These are phyloP conservation scores for Xenentodon cancila DNA, from an alignment of 2,797 vertebrate species.

Conservation along the genomic window DNA sequence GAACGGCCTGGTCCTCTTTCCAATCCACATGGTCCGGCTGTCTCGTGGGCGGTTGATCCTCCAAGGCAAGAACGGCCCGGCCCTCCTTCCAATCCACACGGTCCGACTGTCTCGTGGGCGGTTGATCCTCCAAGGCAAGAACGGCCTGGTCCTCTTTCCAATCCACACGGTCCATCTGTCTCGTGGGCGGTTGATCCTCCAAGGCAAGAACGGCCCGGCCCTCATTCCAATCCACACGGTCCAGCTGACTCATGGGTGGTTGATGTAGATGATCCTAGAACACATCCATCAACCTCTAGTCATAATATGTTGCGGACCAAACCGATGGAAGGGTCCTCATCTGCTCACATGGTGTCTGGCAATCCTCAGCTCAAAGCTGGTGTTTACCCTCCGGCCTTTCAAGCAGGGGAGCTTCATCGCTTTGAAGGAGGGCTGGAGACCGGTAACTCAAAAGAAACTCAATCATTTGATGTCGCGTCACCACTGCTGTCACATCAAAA, in stretches of 20 bases:
- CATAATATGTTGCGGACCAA: neutral
- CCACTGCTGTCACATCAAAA: neutral
- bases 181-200: neutral
- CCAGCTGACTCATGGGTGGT: neutral
- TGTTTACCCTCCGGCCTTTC: neutral
- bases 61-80: no score
- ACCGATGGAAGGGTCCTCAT: neutral
- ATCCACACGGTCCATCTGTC: neutral
- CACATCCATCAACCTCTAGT: neutral
- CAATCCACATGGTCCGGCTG: neutral
- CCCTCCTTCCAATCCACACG: neutral
- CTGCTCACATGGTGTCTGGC: neutral
- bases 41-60: neutral
- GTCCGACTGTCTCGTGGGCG: neutral
- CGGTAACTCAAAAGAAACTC: constrained; percentile 4
- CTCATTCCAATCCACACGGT: neutral
- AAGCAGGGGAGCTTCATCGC: constrained; percentile 5
- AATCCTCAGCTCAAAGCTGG: neutral
- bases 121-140: neutral
- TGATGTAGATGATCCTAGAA: neutral
- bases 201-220: neutral
- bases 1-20: neutral
- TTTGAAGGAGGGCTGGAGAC: neutral
- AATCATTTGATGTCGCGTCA: neutral
- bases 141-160: neutral